Base-by-base conservation (phyloP, 2,888 invertebrate species). In the Formica aserva region DNA sequence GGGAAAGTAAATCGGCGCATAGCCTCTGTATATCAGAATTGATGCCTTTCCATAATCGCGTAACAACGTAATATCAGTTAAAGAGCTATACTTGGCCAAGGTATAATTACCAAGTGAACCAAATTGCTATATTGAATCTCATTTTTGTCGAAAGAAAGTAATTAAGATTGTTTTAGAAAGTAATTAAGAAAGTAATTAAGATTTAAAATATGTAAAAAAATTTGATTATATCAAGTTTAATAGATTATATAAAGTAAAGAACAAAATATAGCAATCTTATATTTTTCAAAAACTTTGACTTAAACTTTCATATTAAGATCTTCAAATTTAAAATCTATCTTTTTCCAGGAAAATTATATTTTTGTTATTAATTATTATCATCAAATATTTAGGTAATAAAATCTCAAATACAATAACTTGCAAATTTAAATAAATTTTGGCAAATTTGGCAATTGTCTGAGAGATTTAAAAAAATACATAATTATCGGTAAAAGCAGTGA, bases 401-500 rank as follows among this genome's bases (percentile, higher is more conserved):
- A 72, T 18, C 11, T 57, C 4, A 1, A 48, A 48, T n/a, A 3
- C n/a, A 8, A 52, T 57, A 57, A 1, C 5, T 22, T n/a, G 22
- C 22, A 22, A 57, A 55, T 22, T 48, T 48, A 48, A 52, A 52
- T 11, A 57, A 22, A 22, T 52, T 52, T 52, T 26, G n/a, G 41
- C 13, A 11, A 82, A 78, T 65, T 74, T 13, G 55, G 52, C 77
- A 41, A 82, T 75, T 82, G 77, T 66, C 55, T 22, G 77, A 66
- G 66, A 48, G 45, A 35, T 71, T 85, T 76, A 72, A 77, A 71
- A 57, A 4, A 78, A 67, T 65, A 32, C 38, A 83, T 87, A 84
- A 86, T 87, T 78, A 81, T 83, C 72, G 83, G 83, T 82, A 86
- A 89, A 88, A 89, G 82, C 81, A 84, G 86, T 87, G 88, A 91